Evolutionary conservation across 2,888 invertebrate genomes (phyloP), one percentile per base, ranked within the genome.

Genomic region (Ernsta delagoae): DNA sequence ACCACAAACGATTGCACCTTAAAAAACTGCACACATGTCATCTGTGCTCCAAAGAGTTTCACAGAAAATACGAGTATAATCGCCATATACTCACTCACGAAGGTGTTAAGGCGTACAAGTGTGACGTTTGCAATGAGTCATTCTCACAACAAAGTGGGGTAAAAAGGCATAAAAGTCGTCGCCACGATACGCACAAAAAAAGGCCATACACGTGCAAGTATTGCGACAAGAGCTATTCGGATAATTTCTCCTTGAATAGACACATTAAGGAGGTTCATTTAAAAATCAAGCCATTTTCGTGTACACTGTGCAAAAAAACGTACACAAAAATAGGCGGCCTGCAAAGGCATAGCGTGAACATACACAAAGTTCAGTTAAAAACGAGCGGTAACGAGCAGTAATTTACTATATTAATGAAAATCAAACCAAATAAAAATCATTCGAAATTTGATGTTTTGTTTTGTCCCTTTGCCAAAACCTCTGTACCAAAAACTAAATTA

Each of bases 231-330:
- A 36, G 65, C 4, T 79, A 75, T 34, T 68, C 77, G 7, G 75
- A 74, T 11, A 76, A 74, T 0, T 78, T 74, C 7, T 75, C 74
- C 0, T 67, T 80, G 41, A 80, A 78, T 8, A 48, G 80, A 12
- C 81, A 80, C 53, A 76, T 77, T 5, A 45, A 63, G n/a, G 11
- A 11, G 2, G 62, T 11, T 1, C 62, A 62, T 39, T 7, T 50
- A 3, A n/a, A 36, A 5, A 4, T 16, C 2, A 54, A 39, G 8
- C 34, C 7, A 8, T 39, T 45, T 5, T 11, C 39, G 4, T 63
- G 63, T 24, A 11, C 9, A 4, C 7, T 63, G 1, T 64, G 64
- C n/a, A 56, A 56, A 6, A 56, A 56, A 56, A 41, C 41, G 9
- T 64, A 53, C 36, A 9, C 11, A 3, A 62, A 50, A 16, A 12